Base-by-base conservation (phyloP, 2,113 vertebrate genomes). In the Alethe diademata region DNA sequence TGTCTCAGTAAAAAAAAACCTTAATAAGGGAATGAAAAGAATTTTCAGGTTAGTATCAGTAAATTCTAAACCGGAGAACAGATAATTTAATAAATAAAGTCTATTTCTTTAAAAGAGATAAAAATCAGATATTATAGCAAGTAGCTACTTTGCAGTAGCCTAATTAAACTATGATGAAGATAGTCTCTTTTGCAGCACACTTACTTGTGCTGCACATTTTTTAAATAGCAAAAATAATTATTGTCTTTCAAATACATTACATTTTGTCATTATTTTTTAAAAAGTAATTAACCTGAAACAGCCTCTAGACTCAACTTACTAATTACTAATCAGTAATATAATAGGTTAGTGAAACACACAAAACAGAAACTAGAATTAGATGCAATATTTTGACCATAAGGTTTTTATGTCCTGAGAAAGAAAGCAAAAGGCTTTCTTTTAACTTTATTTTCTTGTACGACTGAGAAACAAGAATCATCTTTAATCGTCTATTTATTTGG, bases 131-230 rank as follows among this genome's bases (percentile, higher is more conserved):
- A 80, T 83, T 90, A 78, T 74, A 74, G 7, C 47, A 92, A 86
- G 35, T 45, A 79, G 16, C 29, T 70, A 12, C 24, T 94, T 80
- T 72, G 28, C 51, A 90, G 48, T 9, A 92, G 33, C 20, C 58
- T 93, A 95, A 93, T 92, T 95, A 96, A 92, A 91, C 72, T 84
- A 11, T 31, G 57, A 70, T 83, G 40, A 70, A 93, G 48, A 90
- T 35, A 83, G 29, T 5, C 2, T 20, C 51, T 82, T 79, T 69
- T 90, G 51, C 60, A 83, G 12, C 25, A 61, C 33, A 12, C 14
- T 92, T 40, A 26, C 12, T 92, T 69, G 51, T 62, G 38, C 14
- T 62, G 5, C 51, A 8, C 28, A 17, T 74, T 62, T 66, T 70
- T 78, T 62, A 90, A 86, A 88, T 60, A 86, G 31, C 47, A 56